Evolutionary conservation across 1,140 invertebrate genomes (phyloP), one percentile per base, ranked within the genome.

Genomic region (Bombus terrestris): DNA sequence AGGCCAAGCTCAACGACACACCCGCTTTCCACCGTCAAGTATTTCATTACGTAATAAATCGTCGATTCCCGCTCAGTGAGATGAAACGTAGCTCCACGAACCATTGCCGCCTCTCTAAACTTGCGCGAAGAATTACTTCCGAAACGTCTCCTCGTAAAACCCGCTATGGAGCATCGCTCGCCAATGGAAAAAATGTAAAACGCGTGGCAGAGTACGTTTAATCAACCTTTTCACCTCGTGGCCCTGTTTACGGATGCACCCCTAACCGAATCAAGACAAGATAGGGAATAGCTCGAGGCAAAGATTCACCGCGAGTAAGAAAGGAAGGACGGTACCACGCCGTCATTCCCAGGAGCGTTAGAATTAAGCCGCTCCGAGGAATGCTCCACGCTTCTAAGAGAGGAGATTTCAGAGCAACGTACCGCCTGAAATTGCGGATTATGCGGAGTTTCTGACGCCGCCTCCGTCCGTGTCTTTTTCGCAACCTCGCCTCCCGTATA

Each of bases 371-470:
- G 76, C 47, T 41, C 43, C 43, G 72, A 83, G 83, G 86, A 66
- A 66, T 39, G 72, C 69, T 72, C 1, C 62, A 53, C 6, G 62
- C 62, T 62, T 88, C 75, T 28, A 83, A 76, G 85, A 76, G 73
- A 69, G 85, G 43, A 88, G 86, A 92, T 92, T 86, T 91, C 90
- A 85, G 73, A 80, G 81, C 73, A 82, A 72, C 81, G 89, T 86
- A 88, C 78, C 89, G 83, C 47, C 71, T 81, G 79, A 91, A 92
- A 92, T 92, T 92, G 86, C 86, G 89, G 89, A 92, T 92, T 92
- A 92, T 83, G 57, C 86, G 35, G 80, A 87, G 80, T 85, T 85
- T 77, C 83, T 68, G 39, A 53, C 66, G 68, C 57, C 39, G 66
- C 32, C 72, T n/a, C 35, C 32, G 68, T 73, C 68, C 75, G 64